These are phyloP conservation scores for Darevskia mixta DNA, from an alignment of 2,797 vertebrate species.

Conservation along the genomic window DNA sequence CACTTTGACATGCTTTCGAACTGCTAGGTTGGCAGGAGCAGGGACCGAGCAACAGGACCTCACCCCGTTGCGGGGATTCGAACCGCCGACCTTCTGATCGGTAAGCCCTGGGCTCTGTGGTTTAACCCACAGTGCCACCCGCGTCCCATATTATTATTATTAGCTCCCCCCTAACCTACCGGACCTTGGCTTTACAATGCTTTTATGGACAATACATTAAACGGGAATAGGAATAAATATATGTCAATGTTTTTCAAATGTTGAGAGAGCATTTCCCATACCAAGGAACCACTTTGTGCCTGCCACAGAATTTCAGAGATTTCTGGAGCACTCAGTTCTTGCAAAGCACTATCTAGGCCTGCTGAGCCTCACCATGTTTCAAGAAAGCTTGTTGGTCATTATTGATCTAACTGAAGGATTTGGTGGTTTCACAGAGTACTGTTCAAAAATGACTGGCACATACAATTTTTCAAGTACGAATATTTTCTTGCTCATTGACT, in stretches of 20 bases:
- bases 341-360: background rate
- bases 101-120: no score
- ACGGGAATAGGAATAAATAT: background rate
- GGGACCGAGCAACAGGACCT: no score
- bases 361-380: background rate
- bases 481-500: background rate
- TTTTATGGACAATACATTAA: background rate
- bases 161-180: no score
- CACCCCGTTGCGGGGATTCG: no score
- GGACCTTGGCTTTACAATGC: background rate
- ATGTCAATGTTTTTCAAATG: background rate
- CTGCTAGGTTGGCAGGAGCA: no score
- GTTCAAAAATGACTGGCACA: background rate
- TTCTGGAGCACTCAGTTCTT: background rate
- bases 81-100: no score
- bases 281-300: background rate
- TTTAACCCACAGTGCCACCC: no score
- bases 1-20: no score
- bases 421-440: background rate
- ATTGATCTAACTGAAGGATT: background rate
- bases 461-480: background rate
- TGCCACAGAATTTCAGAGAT: background rate
- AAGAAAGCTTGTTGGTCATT: background rate
- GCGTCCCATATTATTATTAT: no score
- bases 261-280: background rate